These are phyloP conservation scores for Trichogramma evanescens DNA, from an alignment of 2,888 invertebrate genomes.

Conservation along the genomic window DNA sequence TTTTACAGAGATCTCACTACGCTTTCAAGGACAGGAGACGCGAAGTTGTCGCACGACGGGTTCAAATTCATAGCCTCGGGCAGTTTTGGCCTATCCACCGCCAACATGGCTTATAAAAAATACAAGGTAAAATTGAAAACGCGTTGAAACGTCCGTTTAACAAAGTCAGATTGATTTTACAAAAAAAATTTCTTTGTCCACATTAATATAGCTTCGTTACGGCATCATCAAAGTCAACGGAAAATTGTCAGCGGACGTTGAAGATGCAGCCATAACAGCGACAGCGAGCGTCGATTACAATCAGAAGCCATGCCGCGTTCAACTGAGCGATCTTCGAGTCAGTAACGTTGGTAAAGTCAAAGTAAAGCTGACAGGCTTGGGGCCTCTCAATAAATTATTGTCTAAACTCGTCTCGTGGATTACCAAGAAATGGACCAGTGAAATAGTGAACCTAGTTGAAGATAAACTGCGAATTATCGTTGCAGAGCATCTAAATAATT, in stretches of 20 bases:
- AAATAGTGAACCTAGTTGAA: slow-evolving; percentile 23
- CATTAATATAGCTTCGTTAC: slow-evolving; percentile 19
- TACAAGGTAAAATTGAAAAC: slow-evolving; percentile 25
- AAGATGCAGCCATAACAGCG: slow-evolving; percentile 20
- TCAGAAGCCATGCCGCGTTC: slow-evolving; percentile 21
- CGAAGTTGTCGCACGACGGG: slow-evolving; percentile 20
- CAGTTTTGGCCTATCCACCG: slow-evolving; percentile 25
- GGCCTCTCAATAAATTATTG: slow-evolving; percentile 20
- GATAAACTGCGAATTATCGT: slow-evolving; percentile 8
- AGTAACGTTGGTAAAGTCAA: slow-evolving; percentile 23
- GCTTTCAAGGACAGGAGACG: slow-evolving; percentile 24
- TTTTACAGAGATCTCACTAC: slow-evolving; percentile 27
- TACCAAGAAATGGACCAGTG: slow-evolving; percentile 22
- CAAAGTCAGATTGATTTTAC: not conserved
- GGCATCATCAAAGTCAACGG: slow-evolving; percentile 24
- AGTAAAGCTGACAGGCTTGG: slow-evolving; percentile 26
- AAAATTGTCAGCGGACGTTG: slow-evolving; percentile 19
- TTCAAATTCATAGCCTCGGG: slow-evolving; percentile 22
- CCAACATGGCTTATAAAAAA: slow-evolving; percentile 21
- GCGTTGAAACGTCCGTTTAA: not conserved
- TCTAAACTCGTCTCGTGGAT: slow-evolving; percentile 25
- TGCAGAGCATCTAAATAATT: slow-evolving; percentile 15
- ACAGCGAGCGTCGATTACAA: slow-evolving; percentile 24
- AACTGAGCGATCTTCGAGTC: slow-evolving; percentile 22
- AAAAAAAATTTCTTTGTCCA: not conserved